Base-by-base conservation (phyloP, 2,888 invertebrate species). In the Sipha maydis region DNA sequence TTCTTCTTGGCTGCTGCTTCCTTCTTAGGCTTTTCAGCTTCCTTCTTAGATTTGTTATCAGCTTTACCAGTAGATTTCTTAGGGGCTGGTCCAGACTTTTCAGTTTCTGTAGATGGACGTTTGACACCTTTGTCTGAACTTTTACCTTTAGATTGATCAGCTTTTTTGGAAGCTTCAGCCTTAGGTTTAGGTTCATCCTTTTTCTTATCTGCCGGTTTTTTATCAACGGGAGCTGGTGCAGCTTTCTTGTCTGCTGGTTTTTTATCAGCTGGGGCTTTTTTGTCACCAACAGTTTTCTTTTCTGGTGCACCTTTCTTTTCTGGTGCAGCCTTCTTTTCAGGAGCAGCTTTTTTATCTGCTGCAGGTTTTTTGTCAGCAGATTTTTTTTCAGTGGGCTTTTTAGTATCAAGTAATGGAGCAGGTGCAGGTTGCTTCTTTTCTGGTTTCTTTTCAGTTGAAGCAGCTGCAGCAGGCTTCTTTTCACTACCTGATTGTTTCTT, bases 101-200 rank as follows among this genome's bases (percentile, higher is more conserved):
- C 90, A 11, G 90, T 90, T 78, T 90, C 90, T 14, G 90, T 86
- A 73, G 92, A 92, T 21, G 92, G 92, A 77, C 92, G 92, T 90
- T 92, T 92, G 90, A 90, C 89, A 14, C 90, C 90, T n/a, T 92
- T 91, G 38, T 90, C 89, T 7, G 84, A 77, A 79, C 89, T 38
- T 28, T 86, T 86, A 75, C 89, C 84, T 48, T 90, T 82, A 67
- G 90, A 89, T 21, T 92, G 91, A 75, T 92, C 90, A 77, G 91
- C 91, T 8, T 92, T 92, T 25, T 92, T 92, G n/a, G 93, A 90
- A 34, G 91, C 90, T 41, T 92, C 92, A 73, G 93, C 92, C 48
- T 90, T 90, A 21, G 91, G 91, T 92, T 93, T 94, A 21, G 85
- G 8, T 92, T 93, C 94, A 91, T 93, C 94, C 90, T 92, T 92